Evolutionary conservation across 2,888 invertebrate species (phyloP), one percentile per base, ranked within the genome.

Genomic region (Tetrapedia diversipes): DNA sequence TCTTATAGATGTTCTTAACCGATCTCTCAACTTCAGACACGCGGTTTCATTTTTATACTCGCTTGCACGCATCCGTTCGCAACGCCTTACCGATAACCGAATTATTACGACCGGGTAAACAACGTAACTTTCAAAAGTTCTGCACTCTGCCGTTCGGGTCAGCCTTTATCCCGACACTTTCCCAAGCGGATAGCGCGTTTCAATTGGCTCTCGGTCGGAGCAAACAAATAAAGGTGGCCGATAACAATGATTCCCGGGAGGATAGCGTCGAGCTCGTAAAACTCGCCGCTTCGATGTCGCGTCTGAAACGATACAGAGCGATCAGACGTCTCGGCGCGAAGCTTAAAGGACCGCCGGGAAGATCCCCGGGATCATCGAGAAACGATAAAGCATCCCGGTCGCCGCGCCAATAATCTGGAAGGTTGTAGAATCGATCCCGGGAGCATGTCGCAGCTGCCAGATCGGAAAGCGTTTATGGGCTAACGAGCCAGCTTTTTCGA

Each of bases 361-460:
- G n/a, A 65, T 60, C 61, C 47, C 32, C 41, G 19, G 70, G 66
- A 75, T 65, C 75, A 72, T 71, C 59, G 68, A 61, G 67, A 68
- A 61, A 54, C 71, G 49, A 72, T 66, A 75, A 66, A 71, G 41
- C 57, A 43, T 59, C 49, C 49, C 47, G 41, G 57, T 61, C 57
- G 43, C 57, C 51, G 53, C 39, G 19, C 41, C 69, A 37, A 49
- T 47, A 49, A 56, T 74, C 64, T 41, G 39, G 41, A 41, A 53
- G n/a, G 53, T 24, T 29, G 59, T 41, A 64, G 53, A 53, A 64
- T 64, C 59, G 59, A 60, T 60, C 59, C 29, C 10, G 29, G 29
- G 19, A 45, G 32, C 43, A 45, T 24, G 34, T 47, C 24, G 47
- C 61, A 61, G 47, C 47, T 47, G 61, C 32, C 53, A 32, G 14